These are phyloP conservation scores for Elephas maximus DNA, from an alignment of 2,113 vertebrate genomes.

Conservation along the genomic window DNA sequence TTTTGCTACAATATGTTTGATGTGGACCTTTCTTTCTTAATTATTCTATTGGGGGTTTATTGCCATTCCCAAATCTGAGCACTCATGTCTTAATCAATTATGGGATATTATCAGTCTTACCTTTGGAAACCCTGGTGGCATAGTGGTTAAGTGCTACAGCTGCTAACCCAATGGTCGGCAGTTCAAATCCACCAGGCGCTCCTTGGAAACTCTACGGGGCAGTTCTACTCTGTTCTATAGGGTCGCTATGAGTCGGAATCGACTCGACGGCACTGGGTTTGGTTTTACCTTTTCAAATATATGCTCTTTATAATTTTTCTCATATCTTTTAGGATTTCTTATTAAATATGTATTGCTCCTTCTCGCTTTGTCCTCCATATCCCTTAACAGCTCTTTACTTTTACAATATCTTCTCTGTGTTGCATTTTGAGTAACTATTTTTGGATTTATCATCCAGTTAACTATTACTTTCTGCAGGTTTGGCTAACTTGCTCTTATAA, in stretches of 20 bases:
- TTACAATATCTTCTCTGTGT: not conserved
- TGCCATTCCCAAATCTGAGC: not conserved
- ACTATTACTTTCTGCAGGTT: not conserved
- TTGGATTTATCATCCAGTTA: not conserved
- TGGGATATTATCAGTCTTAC: not conserved
- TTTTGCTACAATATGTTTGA: not conserved
- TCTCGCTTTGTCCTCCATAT: not conserved
- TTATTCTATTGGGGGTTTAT: not conserved
- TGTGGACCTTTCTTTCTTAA: not conserved
- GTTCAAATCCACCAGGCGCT: no score
- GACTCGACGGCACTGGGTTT: no score
- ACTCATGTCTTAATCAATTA: not conserved
- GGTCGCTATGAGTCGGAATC: no score
- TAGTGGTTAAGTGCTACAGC: no score
- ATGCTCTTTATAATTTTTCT: not conserved
- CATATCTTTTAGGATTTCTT: not conserved
- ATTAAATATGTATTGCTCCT: not conserved
- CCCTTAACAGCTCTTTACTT: not conserved
- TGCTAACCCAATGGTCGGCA: no score
- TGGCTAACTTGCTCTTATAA: slow-evolving; percentile 27
- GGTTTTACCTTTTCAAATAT: not conserved
- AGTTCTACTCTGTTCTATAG: no score
- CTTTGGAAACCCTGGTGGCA: not conserved
- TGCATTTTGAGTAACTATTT: not conserved
- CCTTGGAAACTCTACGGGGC: no score